Conservation (phyloP, 2,888 invertebrate genomes). For the Volucella zonaria region DNA sequence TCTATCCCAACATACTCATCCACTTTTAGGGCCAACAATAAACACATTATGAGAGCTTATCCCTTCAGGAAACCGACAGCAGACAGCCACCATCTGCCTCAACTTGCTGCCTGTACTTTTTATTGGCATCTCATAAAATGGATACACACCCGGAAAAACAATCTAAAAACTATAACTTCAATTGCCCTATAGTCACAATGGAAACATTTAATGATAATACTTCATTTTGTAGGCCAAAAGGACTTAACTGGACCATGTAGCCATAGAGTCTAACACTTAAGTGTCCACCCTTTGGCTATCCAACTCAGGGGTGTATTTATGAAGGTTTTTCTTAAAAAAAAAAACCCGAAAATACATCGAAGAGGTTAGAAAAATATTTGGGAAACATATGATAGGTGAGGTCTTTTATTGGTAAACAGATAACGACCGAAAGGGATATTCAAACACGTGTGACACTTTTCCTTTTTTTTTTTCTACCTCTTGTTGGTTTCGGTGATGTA, state of each 20-base stretch:
- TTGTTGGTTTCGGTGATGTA: no score
- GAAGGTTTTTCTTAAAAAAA: conserved; percentile 2
- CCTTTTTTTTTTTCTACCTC: no score
- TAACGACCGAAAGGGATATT: not conserved
- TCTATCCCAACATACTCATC: not conserved
- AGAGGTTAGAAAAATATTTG: not conserved
- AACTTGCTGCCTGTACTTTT: conserved; percentile 23
- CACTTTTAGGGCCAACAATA: conserved; percentile 42
- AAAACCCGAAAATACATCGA: not conserved
- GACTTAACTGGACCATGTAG: conserved; percentile 1
- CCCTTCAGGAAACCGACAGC: not conserved
- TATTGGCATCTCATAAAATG: conserved; percentile 33
- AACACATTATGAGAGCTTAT: conserved; percentile 45
- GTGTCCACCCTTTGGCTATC: not conserved
- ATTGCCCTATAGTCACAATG: conserved; percentile 34
- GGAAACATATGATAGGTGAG: not conserved
- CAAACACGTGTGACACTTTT: no score
- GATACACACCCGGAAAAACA: conserved; percentile 35
- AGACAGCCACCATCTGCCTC: not conserved
- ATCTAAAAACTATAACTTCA: conserved; percentile 48
- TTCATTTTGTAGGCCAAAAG: conserved; percentile 33
- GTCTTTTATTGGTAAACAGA: not conserved
- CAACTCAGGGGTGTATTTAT: conserved; percentile 18
- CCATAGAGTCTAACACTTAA: not conserved
- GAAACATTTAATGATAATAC: conserved; percentile 32